A percentile compares a stretch with the other conserved stretches of the same genome.
Evolutionary conservation across 2,797 vertebrate genomes (phyloP).

Genomic region (Siniperca undulata): DNA sequence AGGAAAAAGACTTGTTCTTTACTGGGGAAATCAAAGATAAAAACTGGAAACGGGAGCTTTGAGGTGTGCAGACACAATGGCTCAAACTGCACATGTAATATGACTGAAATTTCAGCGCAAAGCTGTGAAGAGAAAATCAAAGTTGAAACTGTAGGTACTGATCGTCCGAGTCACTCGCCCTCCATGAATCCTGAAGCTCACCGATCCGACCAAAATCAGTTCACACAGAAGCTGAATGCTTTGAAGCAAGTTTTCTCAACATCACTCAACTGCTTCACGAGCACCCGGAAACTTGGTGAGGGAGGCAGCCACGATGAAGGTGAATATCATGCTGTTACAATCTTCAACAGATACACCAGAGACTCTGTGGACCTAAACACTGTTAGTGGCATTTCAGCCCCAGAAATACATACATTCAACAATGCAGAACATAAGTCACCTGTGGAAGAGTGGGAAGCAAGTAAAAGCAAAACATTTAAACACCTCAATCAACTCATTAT

Average conservation of each 20-base stretch:
- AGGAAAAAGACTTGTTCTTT: constrained; percentile 50
- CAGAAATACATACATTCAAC: neutral
- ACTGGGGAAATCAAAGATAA: constrained; percentile 48
- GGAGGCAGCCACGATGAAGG: neutral
- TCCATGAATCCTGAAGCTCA: constrained; percentile 24
- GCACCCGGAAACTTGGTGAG: constrained; percentile 63
- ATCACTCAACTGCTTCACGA: constrained; percentile 82
- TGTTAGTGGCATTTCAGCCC: neutral
- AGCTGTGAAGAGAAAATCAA: constrained; percentile 14
- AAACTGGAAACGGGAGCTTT: constrained; percentile 15
- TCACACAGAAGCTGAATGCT: constrained; percentile 35
- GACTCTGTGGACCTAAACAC: constrained; percentile 6
- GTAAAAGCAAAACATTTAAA: constrained; percentile 76
- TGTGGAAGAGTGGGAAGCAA: constrained; percentile 3
- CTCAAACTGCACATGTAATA: constrained; percentile 29
- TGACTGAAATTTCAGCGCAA: constrained; percentile 11
- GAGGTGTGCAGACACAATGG: constrained; percentile 6
- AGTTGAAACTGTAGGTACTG: constrained; percentile 23
- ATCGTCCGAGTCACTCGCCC: constrained; percentile 1
- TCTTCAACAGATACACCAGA: constrained; percentile 42
- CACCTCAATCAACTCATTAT: constrained; percentile 80
- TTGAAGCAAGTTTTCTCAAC: constrained; percentile 69
- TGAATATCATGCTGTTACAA: constrained; percentile 14
- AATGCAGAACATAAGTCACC: neutral
- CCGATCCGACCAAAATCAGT: constrained; percentile 44